Percentiles rank a stretch among this genome's conserved stretches.
phyloP scores from a whole-genome alignment of 2,113 vertebrate genomes.

The Meriones unguiculatus region DNA sequence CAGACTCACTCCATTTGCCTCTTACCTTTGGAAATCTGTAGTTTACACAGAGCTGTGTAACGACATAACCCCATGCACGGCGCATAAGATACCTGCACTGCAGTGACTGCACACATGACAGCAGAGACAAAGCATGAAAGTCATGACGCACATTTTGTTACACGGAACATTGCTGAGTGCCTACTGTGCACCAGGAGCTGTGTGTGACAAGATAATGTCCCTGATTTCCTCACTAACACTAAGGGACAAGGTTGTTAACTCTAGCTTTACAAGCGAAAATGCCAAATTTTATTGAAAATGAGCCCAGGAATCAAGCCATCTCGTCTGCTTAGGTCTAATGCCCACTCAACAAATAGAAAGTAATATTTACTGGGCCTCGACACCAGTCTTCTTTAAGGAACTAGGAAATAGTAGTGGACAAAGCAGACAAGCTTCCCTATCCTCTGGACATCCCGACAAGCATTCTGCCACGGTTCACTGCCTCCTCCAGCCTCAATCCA shows the following conservation, averaged over 20 bases:
- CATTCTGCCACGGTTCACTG: constrained; percentile 34
- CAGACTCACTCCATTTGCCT: constrained; percentile 64
- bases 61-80: background rate
- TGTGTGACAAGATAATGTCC: background rate
- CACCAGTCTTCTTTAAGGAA: background rate
- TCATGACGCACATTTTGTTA: constrained; percentile 38
- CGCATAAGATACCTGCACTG: constrained; percentile 27
- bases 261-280: background rate
- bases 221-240: background rate
- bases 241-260: constrained; percentile 28
- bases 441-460: constrained; percentile 33
- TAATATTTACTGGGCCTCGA: background rate
- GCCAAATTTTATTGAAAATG: constrained; percentile 34
- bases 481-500: constrained; percentile 15
- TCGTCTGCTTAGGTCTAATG: constrained; percentile 22
- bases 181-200: background rate
- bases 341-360: constrained; percentile 41
- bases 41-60: constrained; percentile 60
- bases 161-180: constrained; percentile 44
- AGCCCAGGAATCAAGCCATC: constrained; percentile 23
- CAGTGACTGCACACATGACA: background rate
- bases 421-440: constrained; percentile 44
- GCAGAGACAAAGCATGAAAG: constrained; percentile 50
- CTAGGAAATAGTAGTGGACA: background rate
- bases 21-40: constrained; percentile 55